Evolutionary conservation across 1,140 invertebrate genomes (phyloP).

Genomic region (Tetranychus urticae): DNA sequence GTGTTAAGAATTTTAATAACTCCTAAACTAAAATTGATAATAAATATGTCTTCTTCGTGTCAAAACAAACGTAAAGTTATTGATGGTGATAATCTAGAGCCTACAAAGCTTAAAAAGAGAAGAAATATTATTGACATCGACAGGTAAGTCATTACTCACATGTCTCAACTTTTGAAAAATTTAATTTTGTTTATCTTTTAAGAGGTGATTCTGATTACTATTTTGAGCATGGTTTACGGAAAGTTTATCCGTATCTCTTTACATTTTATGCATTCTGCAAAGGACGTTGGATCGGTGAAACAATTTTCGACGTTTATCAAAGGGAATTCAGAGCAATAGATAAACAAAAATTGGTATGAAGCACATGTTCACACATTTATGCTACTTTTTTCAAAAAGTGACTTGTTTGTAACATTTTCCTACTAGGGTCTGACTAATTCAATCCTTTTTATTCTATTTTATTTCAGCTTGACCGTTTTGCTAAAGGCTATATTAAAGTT

Average conservation of each 20-base stretch:
- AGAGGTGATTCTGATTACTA: constrained; percentile 34
- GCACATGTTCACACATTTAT: background rate
- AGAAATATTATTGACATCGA: no score
- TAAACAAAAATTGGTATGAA: background rate
- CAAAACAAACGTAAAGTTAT: no score
- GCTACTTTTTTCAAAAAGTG: background rate
- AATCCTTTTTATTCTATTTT: background rate
- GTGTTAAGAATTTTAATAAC: no score
- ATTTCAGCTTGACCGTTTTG: constrained; percentile 33
- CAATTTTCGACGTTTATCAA: constrained; percentile 36
- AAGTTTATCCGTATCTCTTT: constrained; percentile 96
- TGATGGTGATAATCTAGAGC: no score
- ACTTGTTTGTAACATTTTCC: background rate
- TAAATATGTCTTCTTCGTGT: no score
- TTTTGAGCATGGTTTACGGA: constrained; percentile 83
- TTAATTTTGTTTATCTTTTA: no score
- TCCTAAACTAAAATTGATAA: no score
- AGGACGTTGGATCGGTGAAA: constrained; percentile 84
- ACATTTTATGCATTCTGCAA: constrained; percentile 92
- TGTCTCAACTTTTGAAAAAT: no score
- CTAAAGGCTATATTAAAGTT: constrained; percentile 68
- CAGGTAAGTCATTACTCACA: no score
- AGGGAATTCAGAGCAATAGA: background rate
- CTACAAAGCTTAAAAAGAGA: no score
- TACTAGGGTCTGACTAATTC: no score